Conservation (phyloP, 2,888 invertebrate species). For the Eristalis intricaria region DNA sequence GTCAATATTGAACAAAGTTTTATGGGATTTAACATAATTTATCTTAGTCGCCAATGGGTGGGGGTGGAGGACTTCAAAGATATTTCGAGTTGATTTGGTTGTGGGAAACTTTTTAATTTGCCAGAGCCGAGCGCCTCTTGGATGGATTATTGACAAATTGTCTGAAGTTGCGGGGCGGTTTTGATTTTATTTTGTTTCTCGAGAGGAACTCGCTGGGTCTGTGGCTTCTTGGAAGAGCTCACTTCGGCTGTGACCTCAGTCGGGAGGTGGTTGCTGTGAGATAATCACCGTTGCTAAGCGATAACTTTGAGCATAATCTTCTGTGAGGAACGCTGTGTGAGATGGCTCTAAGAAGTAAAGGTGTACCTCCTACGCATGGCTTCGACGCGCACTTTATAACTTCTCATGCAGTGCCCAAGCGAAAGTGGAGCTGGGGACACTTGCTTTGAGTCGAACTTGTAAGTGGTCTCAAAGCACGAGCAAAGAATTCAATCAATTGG, state of each 20-base stretch:
- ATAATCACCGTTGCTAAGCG: neutral
- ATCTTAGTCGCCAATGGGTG: neutral
- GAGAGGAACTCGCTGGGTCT: neutral
- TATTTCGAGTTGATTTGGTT: neutral
- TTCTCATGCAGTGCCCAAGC: no score
- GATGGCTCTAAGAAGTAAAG: no score
- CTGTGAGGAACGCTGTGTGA: no score
- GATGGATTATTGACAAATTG: neutral
- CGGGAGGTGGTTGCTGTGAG: neutral
- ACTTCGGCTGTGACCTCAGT: neutral
- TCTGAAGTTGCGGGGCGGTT: neutral
- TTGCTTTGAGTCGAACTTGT: no score
- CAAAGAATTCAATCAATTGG: no score
- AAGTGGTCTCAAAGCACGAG: no score
- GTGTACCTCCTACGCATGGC: no score
- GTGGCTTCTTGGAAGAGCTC: neutral
- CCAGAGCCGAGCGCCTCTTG: neutral
- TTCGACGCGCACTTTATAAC: no score
- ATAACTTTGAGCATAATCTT: neutral
- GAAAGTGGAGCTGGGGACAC: no score
- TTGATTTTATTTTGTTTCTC: neutral
- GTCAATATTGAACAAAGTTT: slow-evolving; percentile 41
- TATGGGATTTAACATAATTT: slow-evolving; percentile 10
- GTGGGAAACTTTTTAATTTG: neutral
- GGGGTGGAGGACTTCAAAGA: neutral